Conservation (phyloP, 1,140 invertebrate genomes). For the Drosophila lacteicornis region DNA sequence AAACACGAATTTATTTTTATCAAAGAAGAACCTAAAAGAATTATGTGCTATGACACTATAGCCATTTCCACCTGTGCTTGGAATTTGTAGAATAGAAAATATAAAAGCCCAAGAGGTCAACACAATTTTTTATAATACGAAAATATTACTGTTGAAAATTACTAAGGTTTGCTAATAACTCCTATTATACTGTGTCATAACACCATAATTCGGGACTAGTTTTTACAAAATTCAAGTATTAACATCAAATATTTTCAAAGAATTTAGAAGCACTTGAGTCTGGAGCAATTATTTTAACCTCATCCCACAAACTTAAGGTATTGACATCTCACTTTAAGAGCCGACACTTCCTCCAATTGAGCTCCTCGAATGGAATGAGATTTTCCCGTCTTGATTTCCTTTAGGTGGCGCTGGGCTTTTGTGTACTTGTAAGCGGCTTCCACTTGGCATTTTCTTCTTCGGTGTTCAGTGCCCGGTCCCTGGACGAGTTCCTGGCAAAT, state of each 20-base stretch:
- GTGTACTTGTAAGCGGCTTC: constrained; percentile 57
- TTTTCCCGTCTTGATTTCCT: constrained; percentile 36
- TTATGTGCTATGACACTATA: no score
- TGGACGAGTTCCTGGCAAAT: constrained; percentile 55
- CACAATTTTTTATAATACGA: no score
- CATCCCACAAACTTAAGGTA: neutral
- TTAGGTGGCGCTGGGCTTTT: constrained; percentile 30
- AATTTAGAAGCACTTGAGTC: neutral
- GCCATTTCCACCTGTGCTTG: no score
- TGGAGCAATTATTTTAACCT: constrained; percentile 1
- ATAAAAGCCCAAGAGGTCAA: no score
- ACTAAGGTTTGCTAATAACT: no score
- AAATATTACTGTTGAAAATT: no score
- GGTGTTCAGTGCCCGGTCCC: neutral
- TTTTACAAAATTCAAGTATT: neutral
- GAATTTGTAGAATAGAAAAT: no score
- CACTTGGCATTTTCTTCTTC: constrained; percentile 37
- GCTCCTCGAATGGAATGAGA: constrained; percentile 23
- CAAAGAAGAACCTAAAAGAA: no score
- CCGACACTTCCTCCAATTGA: constrained; percentile 56
- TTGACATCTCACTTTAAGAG: constrained; percentile 16
- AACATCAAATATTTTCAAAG: neutral
- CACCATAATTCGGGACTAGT: neutral
- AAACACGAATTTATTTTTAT: no score
- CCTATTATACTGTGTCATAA: no score